Evolutionary conservation across 2,113 vertebrate genomes (phyloP).

Genomic region (Ctenomys sociabilis): DNA sequence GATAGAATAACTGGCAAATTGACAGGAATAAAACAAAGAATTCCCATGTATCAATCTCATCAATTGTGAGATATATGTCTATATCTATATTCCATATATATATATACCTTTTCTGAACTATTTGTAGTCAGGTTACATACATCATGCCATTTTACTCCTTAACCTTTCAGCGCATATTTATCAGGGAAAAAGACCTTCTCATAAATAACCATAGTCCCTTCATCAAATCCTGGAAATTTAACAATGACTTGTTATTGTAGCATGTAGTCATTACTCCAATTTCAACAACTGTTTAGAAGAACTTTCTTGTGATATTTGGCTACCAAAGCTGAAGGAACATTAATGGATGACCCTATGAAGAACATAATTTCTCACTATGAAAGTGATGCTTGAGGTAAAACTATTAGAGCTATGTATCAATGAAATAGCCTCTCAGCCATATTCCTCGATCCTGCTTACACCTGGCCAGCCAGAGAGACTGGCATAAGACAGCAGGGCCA

Average conservation of each 20-base stretch:
- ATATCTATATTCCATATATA: neutral
- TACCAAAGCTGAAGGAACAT: neutral
- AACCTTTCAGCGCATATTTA: neutral
- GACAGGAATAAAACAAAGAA: neutral
- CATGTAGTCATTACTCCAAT: neutral
- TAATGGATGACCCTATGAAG: neutral
- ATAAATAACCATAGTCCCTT: neutral
- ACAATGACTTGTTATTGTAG: neutral
- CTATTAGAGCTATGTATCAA: constrained; percentile 2
- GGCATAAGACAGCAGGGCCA: too few relatives aligned
- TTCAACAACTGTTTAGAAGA: neutral
- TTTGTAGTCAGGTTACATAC: neutral
- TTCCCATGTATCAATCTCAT: neutral
- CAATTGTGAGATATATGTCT: neutral
- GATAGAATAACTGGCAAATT: neutral
- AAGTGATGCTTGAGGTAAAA: constrained; percentile 25
- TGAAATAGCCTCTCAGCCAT: neutral
- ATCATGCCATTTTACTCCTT: neutral
- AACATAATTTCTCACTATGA: constrained; percentile 33
- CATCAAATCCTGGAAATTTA: constrained; percentile 21
- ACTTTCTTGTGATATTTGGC: neutral
- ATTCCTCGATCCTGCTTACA: too few relatives aligned
- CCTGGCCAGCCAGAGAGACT: too few relatives aligned
- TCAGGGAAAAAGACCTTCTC: neutral
- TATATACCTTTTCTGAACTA: neutral